phyloP scores from a whole-genome alignment of 2,797 vertebrate species.

The Orientallactaga sibirica region DNA sequence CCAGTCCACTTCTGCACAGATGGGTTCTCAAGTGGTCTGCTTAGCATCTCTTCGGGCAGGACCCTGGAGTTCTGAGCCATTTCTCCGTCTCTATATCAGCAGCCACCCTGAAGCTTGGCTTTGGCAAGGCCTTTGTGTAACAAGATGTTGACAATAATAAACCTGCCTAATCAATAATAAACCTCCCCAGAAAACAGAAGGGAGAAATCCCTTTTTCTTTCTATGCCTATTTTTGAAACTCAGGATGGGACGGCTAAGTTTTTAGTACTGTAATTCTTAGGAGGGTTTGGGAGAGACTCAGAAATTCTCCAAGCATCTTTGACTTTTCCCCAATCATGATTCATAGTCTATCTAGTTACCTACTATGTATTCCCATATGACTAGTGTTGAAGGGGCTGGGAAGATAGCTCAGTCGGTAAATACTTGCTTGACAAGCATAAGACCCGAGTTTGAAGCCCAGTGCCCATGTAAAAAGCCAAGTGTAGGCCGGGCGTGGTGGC shows the following conservation, averaged over 20 bases:
- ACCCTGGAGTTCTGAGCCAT: background rate
- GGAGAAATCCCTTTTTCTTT: background rate
- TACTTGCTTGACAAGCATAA: no score
- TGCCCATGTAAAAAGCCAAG: no score
- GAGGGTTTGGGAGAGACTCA: background rate
- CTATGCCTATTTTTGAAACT: slow-evolving; percentile 11
- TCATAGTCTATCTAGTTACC: background rate
- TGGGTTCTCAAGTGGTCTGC: background rate
- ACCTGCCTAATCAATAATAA: background rate
- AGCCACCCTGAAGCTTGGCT: background rate
- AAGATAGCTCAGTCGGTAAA: no score
- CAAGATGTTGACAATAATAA: slow-evolving; percentile 8
- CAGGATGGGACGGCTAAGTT: background rate
- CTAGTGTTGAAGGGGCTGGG: background rate
- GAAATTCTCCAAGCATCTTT: slow-evolving; percentile 27
- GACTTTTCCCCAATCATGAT: background rate
- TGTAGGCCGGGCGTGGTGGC: no score
- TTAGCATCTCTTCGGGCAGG: background rate
- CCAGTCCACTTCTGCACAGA: slow-evolving; percentile 24
- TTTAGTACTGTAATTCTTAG: background rate
- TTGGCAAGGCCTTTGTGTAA: background rate
- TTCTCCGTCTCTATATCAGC: background rate
- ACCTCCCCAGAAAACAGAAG: background rate
- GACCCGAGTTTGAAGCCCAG: no score
- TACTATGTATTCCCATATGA: background rate